A percentile compares a stretch with the other conserved stretches of the same genome.
phyloP scores from a whole-genome alignment of 2,113 vertebrate genomes.

The Origma solitaria region DNA sequence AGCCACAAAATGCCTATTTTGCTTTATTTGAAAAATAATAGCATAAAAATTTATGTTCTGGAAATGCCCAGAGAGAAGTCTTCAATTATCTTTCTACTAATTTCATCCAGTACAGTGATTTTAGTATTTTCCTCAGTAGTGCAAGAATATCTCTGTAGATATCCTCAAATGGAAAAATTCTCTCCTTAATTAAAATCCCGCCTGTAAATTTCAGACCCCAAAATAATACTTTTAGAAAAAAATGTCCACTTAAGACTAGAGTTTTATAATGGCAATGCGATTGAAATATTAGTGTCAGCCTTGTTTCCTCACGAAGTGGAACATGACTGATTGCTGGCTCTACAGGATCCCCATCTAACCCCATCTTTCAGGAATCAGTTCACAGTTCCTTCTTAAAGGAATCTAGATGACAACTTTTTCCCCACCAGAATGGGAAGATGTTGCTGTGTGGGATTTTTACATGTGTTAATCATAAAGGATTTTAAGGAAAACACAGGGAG shows the following conservation, averaged over 20 bases:
- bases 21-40: slow-evolving; percentile 14
- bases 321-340: neutral
- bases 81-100: neutral
- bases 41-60: neutral
- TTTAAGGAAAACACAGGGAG: neutral
- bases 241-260: neutral
- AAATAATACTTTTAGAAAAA: neutral
- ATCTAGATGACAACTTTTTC: neutral
- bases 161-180: neutral
- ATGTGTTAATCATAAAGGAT: neutral
- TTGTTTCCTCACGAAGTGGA: neutral
- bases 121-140: neutral
- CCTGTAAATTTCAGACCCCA: neutral
- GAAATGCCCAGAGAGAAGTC: neutral
- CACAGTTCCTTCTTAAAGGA: neutral
- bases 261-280: neutral
- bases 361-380: neutral
- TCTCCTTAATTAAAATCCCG: neutral
- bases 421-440: neutral
- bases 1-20: neutral
- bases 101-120: neutral
- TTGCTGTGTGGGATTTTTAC: neutral
- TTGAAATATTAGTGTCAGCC: neutral
- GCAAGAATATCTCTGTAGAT: neutral
- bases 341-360: neutral